Evolutionary conservation across 2,888 invertebrate genomes (phyloP).

Genomic region (Therioaphis trifolii): DNA sequence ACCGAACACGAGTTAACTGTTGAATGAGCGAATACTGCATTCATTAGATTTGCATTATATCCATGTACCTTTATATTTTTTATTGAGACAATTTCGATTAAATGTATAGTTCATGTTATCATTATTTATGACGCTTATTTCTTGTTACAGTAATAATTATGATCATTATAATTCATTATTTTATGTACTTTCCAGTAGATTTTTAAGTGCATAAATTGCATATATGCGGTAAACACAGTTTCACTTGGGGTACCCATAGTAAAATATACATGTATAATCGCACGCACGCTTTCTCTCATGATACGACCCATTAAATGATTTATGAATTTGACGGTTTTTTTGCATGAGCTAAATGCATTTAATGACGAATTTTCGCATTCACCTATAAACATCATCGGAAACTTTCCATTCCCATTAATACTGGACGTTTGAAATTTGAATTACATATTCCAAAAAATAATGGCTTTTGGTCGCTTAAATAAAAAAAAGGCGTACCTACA

Average conservation of each 20-base stretch:
- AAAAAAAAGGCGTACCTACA: neutral
- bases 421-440: constrained; percentile 26
- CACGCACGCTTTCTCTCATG: constrained; percentile 53
- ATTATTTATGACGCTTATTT: neutral
- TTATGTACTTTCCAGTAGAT: constrained; percentile 49
- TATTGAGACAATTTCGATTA: neutral
- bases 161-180: constrained; percentile 33
- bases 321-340: constrained; percentile 52
- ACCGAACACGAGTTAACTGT: neutral
- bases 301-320: constrained; percentile 56
- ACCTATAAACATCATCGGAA: neutral
- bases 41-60: too few relatives aligned
- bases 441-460: neutral
- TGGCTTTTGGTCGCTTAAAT: neutral
- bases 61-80: neutral
- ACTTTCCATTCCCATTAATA: constrained; percentile 37
- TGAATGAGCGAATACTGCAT: too few relatives aligned
- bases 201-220: constrained; percentile 57
- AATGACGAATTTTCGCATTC: constrained; percentile 44
- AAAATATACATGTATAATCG: constrained; percentile 15
- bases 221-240: constrained; percentile 44
- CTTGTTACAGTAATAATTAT: neutral
- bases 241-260: constrained; percentile 38
- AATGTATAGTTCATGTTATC: neutral
- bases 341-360: constrained; percentile 30